A percentile compares a stretch with the other conserved stretches of the same genome.
Conservation (phyloP, 1,140 invertebrate genomes). For the Aradophagus sp. region DNA sequence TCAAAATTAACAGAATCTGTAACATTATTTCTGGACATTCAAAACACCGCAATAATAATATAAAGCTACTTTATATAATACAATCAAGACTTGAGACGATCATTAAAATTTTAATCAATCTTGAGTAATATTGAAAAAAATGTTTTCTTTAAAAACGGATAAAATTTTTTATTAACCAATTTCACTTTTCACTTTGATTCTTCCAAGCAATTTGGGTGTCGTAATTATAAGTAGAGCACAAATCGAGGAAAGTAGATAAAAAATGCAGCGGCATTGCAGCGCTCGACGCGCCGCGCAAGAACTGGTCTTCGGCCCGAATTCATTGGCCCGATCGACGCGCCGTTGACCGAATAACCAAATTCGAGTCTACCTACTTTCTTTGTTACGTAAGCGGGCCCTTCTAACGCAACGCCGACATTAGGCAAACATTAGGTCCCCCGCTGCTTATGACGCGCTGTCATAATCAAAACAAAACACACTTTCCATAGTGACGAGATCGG, state of each 20-base stretch:
- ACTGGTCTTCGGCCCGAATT: constrained; percentile 49
- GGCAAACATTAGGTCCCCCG: constrained; percentile 17
- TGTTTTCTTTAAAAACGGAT: no score
- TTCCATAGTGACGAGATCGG: constrained; percentile 7
- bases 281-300: constrained; percentile 13
- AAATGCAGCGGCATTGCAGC: constrained; percentile 22
- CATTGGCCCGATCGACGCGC: constrained; percentile 59
- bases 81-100: neutral
- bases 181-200: constrained; percentile 1
- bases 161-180: no score
- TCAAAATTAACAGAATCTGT: no score
- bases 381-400: constrained; percentile 58
- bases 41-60: no score
- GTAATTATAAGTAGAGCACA: constrained; percentile 29
- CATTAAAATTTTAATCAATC: no score
- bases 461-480: constrained; percentile 37
- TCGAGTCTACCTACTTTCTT: constrained; percentile 69
- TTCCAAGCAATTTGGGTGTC: no score
- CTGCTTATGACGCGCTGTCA: constrained; percentile 27
- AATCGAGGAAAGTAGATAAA: constrained; percentile 49
- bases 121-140: no score
- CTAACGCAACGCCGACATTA: constrained; percentile 17
- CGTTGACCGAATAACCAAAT: constrained; percentile 74
- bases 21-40: no score
- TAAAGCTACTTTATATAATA: no score